Percentiles rank a stretch among this genome's conserved stretches.
Conservation (phyloP, 2,113 vertebrate genomes). For the Calidris pugnax region DNA sequence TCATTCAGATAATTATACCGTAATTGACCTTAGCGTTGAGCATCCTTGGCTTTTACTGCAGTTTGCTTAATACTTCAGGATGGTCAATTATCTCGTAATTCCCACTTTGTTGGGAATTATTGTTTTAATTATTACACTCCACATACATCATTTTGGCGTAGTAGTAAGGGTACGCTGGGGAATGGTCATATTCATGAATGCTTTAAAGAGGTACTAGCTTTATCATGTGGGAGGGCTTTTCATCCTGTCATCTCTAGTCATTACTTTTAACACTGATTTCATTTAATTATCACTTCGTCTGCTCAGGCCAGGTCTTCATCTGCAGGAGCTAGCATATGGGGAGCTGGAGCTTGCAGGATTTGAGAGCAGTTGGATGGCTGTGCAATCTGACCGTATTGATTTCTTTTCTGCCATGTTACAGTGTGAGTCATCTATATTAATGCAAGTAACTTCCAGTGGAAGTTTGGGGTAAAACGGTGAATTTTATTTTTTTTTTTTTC, state of each 20-base stretch:
- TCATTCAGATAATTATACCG: slow-evolving; percentile 74
- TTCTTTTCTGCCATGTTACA: background rate
- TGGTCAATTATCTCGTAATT: slow-evolving; percentile 77
- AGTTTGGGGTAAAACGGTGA: background rate
- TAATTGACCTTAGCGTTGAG: slow-evolving; percentile 75
- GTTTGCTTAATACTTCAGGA: slow-evolving; percentile 75
- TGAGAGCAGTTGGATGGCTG: background rate
- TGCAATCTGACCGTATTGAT: background rate
- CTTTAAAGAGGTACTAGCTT: slow-evolving; percentile 33
- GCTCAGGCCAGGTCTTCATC: slow-evolving; percentile 22
- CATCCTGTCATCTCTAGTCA: slow-evolving; percentile 24
- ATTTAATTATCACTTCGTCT: slow-evolving; percentile 43
- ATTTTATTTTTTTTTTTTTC: background rate
- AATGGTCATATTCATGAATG: slow-evolving; percentile 9
- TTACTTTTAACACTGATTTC: slow-evolving; percentile 33
- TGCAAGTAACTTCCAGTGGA: background rate
- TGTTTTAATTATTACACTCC: slow-evolving; percentile 78
- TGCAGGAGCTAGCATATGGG: background rate
- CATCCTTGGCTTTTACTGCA: slow-evolving; percentile 73
- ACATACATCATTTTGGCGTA: slow-evolving; percentile 64
- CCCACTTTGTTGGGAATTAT: slow-evolving; percentile 76
- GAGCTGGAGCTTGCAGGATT: background rate
- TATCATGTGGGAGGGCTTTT: slow-evolving; percentile 18
- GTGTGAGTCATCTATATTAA: background rate
- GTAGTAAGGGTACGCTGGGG: slow-evolving; percentile 28